A percentile compares a stretch with the other conserved stretches of the same genome.
These are phyloP conservation scores for Cerceris ruficornis DNA, from an alignment of 2,888 invertebrate species.

Conservation along the genomic window DNA sequence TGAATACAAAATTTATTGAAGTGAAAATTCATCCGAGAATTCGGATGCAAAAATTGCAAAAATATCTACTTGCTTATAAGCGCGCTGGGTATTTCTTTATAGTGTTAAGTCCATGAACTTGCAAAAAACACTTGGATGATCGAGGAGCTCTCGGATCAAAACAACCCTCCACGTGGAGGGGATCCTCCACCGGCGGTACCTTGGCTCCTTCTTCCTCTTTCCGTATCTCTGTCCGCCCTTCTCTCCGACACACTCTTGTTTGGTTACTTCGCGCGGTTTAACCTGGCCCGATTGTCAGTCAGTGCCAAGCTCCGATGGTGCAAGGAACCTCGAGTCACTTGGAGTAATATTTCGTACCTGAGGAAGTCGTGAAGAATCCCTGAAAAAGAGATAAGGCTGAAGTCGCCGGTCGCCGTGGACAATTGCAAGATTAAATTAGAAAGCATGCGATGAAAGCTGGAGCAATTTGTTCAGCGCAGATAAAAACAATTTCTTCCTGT, in stretches of 20 bases:
- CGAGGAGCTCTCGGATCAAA: slow-evolving; percentile 32
- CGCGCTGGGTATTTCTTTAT: neutral
- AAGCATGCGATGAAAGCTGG: no score
- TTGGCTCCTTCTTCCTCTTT: slow-evolving; percentile 22
- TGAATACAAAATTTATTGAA: no score
- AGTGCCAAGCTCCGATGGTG: slow-evolving; percentile 71
- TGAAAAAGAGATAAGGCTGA: neutral
- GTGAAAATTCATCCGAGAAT: no score
- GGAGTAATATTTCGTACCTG: slow-evolving; percentile 1
- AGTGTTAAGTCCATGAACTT: neutral
- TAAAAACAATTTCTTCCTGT: no score
- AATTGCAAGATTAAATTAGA: no score
- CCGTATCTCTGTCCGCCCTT: slow-evolving; percentile 39
- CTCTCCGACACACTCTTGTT: slow-evolving; percentile 47
- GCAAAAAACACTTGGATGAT: neutral
- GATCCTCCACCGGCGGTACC: slow-evolving; percentile 30
- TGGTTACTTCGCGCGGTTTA: slow-evolving; percentile 73
- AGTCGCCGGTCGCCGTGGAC: neutral
- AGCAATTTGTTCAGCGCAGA: no score
- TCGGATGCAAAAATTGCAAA: no score
- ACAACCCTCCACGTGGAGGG: slow-evolving; percentile 59
- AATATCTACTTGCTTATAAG: no score
- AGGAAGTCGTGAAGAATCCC: slow-evolving; percentile 6
- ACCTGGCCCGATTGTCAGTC: slow-evolving; percentile 76
- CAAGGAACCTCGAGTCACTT: slow-evolving; percentile 53